These are phyloP conservation scores for Anthrax anthrax DNA, from an alignment of 2,888 invertebrate species.

Conservation along the genomic window DNA sequence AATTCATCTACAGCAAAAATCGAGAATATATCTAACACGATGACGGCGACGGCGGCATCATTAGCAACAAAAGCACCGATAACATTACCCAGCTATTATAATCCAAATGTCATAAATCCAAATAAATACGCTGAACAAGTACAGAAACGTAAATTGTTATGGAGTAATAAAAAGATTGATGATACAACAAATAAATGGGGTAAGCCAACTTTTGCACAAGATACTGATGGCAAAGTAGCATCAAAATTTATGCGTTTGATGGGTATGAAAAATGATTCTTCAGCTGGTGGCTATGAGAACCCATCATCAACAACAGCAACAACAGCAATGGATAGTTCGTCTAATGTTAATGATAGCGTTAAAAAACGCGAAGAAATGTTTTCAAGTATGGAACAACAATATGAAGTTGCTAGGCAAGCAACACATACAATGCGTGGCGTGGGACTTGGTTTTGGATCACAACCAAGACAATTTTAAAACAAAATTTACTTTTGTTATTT, in stretches of 20 bases:
- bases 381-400: conserved; percentile 86
- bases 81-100: conserved; percentile 53
- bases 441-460: conserved; percentile 59
- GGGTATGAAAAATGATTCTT: conserved; percentile 58
- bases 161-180: conserved; percentile 62
- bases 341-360: conserved; percentile 20
- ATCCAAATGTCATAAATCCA: conserved; percentile 56
- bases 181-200: conserved; percentile 50
- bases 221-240: conserved; percentile 81
- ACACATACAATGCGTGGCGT: conserved; percentile 92
- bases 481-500: no score
- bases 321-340: not conserved
- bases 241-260: conserved; percentile 92
- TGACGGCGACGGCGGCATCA: no score
- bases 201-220: conserved; percentile 75
- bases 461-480: conserved; percentile 33
- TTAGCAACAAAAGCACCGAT: conserved; percentile 1
- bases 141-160: conserved; percentile 81
- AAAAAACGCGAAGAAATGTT: conserved; percentile 63
- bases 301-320: conserved; percentile 11
- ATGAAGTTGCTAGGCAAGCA: conserved; percentile 86
- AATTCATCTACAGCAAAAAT: not conserved
- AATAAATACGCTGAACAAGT: conserved; percentile 77
- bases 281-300: not conserved
- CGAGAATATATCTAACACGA: no score